Conservation (phyloP, 2,888 invertebrate genomes). For the Xanthorhoe spadicearia region DNA sequence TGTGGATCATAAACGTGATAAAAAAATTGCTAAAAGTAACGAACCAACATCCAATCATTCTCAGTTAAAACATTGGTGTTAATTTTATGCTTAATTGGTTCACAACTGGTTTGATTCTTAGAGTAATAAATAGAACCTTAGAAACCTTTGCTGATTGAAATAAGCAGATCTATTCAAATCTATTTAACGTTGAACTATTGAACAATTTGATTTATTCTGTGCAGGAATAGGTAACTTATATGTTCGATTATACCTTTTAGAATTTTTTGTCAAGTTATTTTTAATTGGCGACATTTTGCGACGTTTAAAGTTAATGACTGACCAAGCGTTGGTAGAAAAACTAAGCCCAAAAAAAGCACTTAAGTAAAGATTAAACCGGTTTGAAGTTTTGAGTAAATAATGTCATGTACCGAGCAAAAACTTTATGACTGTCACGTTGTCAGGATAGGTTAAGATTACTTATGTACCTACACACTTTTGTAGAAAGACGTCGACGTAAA, state of each 20-base stretch:
- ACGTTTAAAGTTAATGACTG: constrained; percentile 3
- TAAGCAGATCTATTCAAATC: not conserved
- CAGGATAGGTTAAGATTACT: not conserved
- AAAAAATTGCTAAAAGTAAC: not conserved
- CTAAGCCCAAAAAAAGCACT: constrained; percentile 4
- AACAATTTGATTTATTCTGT: not conserved
- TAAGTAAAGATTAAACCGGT: constrained; percentile 18
- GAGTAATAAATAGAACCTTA: not conserved
- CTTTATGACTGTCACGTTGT: not conserved
- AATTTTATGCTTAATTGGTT: not conserved
- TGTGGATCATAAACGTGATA: not conserved
- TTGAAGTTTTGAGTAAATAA: constrained; percentile 8
- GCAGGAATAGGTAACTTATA: not conserved
- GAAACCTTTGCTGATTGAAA: not conserved
- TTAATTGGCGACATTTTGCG: constrained; percentile 17
- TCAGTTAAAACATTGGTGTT: not conserved
- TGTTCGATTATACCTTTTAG: constrained; percentile 10
- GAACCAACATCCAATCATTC: not conserved
- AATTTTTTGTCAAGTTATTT: constrained; percentile 6
- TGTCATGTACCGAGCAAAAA: constrained; percentile 10
- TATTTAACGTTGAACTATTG: not conserved
- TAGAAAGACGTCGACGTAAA: not conserved
- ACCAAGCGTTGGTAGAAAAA: constrained; percentile 14
- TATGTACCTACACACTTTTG: not conserved
- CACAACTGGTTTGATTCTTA: not conserved